Conservation (phyloP, 2,888 invertebrate species). For the Mesodorylaimus sp. region DNA sequence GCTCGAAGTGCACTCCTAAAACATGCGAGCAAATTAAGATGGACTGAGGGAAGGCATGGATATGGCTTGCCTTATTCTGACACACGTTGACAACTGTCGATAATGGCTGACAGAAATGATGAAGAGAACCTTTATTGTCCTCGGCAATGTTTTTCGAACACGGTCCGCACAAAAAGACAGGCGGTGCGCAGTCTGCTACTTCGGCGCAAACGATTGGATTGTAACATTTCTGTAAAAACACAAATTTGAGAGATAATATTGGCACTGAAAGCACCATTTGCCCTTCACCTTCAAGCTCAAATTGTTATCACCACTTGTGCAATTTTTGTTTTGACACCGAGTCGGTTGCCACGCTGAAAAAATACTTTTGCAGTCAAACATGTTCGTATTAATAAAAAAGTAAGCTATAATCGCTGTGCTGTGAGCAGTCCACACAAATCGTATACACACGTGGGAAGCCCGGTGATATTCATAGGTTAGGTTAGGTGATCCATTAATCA, state of each 20-base stretch:
- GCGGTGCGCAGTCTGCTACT: constrained; percentile 53
- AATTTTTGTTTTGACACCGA: constrained; percentile 13
- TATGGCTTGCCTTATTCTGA: constrained; percentile 17
- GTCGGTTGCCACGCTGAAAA: constrained; percentile 15
- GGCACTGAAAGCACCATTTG: background rate
- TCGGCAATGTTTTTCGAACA: constrained; percentile 47
- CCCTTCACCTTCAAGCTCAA: background rate
- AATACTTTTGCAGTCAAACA: constrained; percentile 4
- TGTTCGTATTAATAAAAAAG: too few species aligned
- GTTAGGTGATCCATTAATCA: too few species aligned
- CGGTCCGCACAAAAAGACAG: constrained; percentile 81
- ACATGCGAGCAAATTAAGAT: constrained; percentile 11
- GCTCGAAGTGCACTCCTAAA: constrained; percentile 68
- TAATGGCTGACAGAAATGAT: constrained; percentile 23
- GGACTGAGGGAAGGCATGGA: background rate
- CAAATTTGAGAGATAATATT: background rate
- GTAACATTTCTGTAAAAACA: constrained; percentile 63
- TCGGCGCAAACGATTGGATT: constrained; percentile 66
- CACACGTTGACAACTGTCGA: constrained; percentile 22
- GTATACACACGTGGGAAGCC: too few species aligned
- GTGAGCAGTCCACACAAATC: too few species aligned
- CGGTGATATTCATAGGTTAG: background rate
- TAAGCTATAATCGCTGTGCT: too few species aligned
- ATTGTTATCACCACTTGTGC: background rate
- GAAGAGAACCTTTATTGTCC: constrained; percentile 25